A percentile compares a stretch with the other conserved stretches of the same genome.
These are phyloP conservation scores for Neodon shergylaensis DNA, from an alignment of 2,113 vertebrate species.

Conservation along the genomic window DNA sequence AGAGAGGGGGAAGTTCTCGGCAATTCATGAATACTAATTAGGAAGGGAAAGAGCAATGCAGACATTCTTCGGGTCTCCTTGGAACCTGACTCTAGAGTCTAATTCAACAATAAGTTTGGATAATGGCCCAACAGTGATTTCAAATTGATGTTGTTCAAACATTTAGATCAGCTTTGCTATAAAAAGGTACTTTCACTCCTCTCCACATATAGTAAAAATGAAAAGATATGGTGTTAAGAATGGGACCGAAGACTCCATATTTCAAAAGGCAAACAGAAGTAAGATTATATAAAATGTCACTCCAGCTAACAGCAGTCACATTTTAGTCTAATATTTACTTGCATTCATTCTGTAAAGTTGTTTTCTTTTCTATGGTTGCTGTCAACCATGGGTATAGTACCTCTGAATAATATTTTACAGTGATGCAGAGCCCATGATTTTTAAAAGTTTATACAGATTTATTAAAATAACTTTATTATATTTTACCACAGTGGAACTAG, in stretches of 20 bases:
- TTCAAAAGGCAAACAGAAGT: constrained; percentile 38
- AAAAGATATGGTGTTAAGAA: constrained; percentile 49
- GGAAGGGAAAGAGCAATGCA: constrained; percentile 45
- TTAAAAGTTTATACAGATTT: constrained; percentile 16
- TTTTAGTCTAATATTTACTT: neutral
- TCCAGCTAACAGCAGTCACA: neutral
- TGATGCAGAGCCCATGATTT: constrained; percentile 34
- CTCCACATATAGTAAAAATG: neutral
- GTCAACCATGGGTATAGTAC: neutral
- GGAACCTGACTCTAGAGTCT: constrained; percentile 47
- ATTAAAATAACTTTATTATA: constrained; percentile 54
- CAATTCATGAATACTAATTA: constrained; percentile 60
- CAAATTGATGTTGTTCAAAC: constrained; percentile 49
- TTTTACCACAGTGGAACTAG: constrained; percentile 12
- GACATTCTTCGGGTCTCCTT: constrained; percentile 53
- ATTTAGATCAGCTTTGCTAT: constrained; percentile 54
- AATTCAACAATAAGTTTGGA: constrained; percentile 56
- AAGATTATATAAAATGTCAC: constrained; percentile 38
- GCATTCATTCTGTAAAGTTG: constrained; percentile 39
- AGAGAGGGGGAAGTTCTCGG: neutral
- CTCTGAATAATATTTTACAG: constrained; percentile 44
- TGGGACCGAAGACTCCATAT: neutral
- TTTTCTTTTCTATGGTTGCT: constrained; percentile 22
- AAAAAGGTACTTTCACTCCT: constrained; percentile 38
- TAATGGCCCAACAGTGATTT: constrained; percentile 47